These are phyloP conservation scores for Drosophila kokeensis DNA, from an alignment of 2,888 invertebrate species.

Conservation along the genomic window DNA sequence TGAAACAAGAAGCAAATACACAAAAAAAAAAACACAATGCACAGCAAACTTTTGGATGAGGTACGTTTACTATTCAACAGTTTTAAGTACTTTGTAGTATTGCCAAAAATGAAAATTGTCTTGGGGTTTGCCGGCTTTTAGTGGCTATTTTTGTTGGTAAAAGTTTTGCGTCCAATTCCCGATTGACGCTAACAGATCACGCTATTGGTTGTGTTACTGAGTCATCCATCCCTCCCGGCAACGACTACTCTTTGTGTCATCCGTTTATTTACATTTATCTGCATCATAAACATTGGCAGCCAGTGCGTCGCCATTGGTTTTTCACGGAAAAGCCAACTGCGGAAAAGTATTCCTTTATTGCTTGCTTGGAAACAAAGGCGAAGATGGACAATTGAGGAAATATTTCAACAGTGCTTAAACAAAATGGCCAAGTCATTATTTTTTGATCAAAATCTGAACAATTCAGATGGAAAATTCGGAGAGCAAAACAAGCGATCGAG, in stretches of 20 bases:
- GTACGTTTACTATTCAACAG: constrained; percentile 58
- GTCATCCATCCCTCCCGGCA: constrained; percentile 52
- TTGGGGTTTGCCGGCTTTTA: constrained; percentile 28
- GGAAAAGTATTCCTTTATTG: constrained; percentile 57
- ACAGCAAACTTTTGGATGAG: constrained; percentile 82
- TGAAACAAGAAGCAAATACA: constrained; percentile 19
- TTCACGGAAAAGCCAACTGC: constrained; percentile 39
- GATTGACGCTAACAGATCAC: constrained; percentile 35
- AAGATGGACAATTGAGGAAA: constrained; percentile 53
- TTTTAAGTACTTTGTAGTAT: constrained; percentile 7
- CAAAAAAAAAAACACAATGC: constrained; percentile 66
- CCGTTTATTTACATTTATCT: constrained; percentile 64
- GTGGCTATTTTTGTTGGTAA: constrained; percentile 53
- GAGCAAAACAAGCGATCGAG: constrained; percentile 1
- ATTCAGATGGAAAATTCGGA: constrained; percentile 5
- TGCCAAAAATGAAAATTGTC: constrained; percentile 1
- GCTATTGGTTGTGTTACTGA: constrained; percentile 42
- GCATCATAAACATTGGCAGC: constrained; percentile 60
- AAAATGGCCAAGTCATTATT: constrained; percentile 10
- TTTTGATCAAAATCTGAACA: not conserved
- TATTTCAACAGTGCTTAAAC: constrained; percentile 7
- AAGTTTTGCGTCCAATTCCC: constrained; percentile 42
- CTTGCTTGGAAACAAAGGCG: constrained; percentile 43
- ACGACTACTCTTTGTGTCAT: constrained; percentile 47
- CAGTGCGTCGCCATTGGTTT: constrained; percentile 45